Evolutionary conservation across 2,113 vertebrate genomes (phyloP).

Genomic region (Canis aureus): DNA sequence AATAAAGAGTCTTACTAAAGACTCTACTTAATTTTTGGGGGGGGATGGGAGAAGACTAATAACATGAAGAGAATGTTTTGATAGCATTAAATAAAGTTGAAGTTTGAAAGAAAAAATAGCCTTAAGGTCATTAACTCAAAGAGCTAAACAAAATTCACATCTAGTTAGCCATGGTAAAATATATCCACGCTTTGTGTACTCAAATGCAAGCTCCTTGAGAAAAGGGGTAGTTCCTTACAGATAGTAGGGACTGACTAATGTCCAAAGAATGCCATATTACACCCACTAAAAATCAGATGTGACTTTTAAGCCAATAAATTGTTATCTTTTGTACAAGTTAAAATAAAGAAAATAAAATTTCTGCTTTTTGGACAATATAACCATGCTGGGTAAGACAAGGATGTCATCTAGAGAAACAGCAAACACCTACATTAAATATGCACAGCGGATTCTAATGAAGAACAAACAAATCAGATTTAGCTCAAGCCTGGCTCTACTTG

Average conservation of each 20-base stretch:
- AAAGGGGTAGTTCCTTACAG: not conserved
- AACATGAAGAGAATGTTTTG: slow-evolving; percentile 71
- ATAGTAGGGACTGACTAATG: not conserved
- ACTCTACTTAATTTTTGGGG: slow-evolving; percentile 72
- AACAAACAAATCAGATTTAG: not conserved
- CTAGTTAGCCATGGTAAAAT: not conserved
- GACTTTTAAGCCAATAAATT: slow-evolving; percentile 52
- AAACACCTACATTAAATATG: slow-evolving; percentile 51
- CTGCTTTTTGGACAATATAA: slow-evolving; percentile 36
- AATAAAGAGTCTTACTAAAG: slow-evolving; percentile 83
- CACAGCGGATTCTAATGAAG: not conserved
- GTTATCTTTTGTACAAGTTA: not conserved
- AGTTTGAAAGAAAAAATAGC: slow-evolving; percentile 45
- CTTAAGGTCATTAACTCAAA: slow-evolving; percentile 54
- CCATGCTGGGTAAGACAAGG: slow-evolving; percentile 29
- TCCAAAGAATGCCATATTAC: not conserved
- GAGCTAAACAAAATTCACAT: slow-evolving; percentile 39
- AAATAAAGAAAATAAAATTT: slow-evolving; percentile 46
- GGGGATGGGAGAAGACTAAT: slow-evolving; percentile 49
- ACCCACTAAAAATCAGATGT: not conserved
- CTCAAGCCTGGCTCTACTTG: slow-evolving; percentile 11
- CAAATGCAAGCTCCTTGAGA: slow-evolving; percentile 11
- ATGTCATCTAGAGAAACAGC: slow-evolving; percentile 47
- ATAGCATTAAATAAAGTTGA: slow-evolving; percentile 65
- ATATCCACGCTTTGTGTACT: not conserved